Conservation (phyloP, 2,888 invertebrate species). For the Hoplodrina ambigua region DNA sequence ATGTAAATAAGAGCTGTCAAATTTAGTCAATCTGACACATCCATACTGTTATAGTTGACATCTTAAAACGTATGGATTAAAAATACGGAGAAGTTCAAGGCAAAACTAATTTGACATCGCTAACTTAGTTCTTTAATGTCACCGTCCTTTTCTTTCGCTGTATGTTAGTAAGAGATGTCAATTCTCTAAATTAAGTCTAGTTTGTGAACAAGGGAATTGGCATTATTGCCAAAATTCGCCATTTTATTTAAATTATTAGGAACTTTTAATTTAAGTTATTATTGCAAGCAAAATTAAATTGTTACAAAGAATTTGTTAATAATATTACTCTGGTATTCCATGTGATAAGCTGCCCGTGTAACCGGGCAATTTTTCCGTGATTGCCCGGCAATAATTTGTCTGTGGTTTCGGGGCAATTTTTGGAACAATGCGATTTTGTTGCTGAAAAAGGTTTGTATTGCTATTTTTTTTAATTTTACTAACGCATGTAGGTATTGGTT, state of each 20-base stretch:
- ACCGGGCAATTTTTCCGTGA: background rate
- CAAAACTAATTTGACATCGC: too few relatives aligned
- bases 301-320: background rate
- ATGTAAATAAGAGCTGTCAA: too few relatives aligned
- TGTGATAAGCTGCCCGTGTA: background rate
- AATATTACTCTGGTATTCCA: background rate
- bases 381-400: background rate
- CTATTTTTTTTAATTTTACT: background rate
- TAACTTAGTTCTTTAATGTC: too few relatives aligned
- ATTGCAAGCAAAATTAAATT: conserved; percentile 10
- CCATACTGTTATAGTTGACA: too few relatives aligned
- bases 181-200: too few relatives aligned
- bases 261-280: conserved; percentile 25
- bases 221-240: conserved; percentile 10
- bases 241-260: background rate
- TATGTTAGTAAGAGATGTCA: too few relatives aligned
- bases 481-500: background rate
- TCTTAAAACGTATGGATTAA: too few relatives aligned
- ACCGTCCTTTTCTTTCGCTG: too few relatives aligned
- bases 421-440: background rate
- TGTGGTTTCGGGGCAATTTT: background rate
- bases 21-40: too few relatives aligned
- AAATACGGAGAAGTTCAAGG: too few relatives aligned
- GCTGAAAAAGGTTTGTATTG: background rate
- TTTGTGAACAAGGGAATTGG: too few relatives aligned